phyloP scores from a whole-genome alignment of 2,797 vertebrate genomes.

The Sciurus vulgaris region DNA sequence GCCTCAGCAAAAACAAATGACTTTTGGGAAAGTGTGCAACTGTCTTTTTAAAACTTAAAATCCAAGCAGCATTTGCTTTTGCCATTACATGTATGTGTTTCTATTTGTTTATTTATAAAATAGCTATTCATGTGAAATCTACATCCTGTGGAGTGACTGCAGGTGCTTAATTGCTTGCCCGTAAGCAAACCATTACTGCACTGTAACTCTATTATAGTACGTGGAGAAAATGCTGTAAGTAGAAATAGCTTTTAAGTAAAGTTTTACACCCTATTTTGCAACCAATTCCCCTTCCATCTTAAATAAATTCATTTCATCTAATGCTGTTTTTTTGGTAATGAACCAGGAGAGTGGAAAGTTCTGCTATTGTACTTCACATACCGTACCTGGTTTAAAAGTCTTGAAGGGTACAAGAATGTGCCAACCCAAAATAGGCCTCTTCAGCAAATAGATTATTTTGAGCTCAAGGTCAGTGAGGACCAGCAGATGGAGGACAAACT shows the following conservation, averaged over 20 bases:
- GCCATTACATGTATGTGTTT: slow-evolving; percentile 30
- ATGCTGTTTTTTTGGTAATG: not conserved
- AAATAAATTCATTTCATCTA: slow-evolving; percentile 58
- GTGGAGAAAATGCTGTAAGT: slow-evolving; percentile 74
- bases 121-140: slow-evolving; percentile 82
- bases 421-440: not conserved
- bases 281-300: slow-evolving; percentile 76
- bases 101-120: slow-evolving; percentile 85
- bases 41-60: slow-evolving; percentile 57
- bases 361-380: not conserved
- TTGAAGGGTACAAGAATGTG: not conserved
- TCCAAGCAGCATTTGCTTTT: not conserved
- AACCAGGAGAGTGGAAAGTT: not conserved
- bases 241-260: slow-evolving; percentile 86
- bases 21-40: not conserved
- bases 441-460: not conserved
- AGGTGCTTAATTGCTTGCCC: slow-evolving; percentile 87
- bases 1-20: not conserved
- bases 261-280: slow-evolving; percentile 80
- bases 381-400: not conserved
- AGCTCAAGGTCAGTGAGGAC: not conserved
- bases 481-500: not conserved
- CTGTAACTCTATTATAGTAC: slow-evolving; percentile 80
- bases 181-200: slow-evolving; percentile 85
- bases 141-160: slow-evolving; percentile 84